Conservation (phyloP, 2,113 vertebrate species). For the Tricholaema leucomelas region DNA sequence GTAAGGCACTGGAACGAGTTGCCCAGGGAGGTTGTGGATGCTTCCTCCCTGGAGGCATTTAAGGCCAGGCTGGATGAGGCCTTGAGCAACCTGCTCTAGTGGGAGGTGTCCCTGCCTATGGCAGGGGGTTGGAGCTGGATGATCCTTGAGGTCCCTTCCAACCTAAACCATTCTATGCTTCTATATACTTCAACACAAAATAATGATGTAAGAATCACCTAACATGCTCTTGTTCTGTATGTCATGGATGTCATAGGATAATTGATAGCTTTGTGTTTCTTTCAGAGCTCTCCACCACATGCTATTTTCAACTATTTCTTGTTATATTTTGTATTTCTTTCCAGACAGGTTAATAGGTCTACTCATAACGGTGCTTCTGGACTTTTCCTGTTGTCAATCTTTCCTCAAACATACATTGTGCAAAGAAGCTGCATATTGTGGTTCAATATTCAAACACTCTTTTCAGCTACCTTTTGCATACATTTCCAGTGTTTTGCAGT, state of each 20-base stretch:
- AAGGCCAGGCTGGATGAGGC: too few relatives aligned
- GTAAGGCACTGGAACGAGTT: too few relatives aligned
- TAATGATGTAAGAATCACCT: background rate
- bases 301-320: background rate
- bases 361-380: background rate
- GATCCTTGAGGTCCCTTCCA: too few relatives aligned
- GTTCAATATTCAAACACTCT: background rate
- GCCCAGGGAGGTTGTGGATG: too few relatives aligned
- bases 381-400: background rate
- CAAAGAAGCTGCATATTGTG: background rate
- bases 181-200: background rate
- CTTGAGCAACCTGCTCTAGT: too few relatives aligned
- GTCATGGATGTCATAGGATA: rapidly evolving
- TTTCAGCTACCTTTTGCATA: background rate
- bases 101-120: too few relatives aligned
- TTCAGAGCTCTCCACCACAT: background rate
- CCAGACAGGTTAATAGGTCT: background rate
- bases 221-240: background rate
- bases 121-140: too few relatives aligned
- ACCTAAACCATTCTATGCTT: too few relatives aligned
- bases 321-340: background rate
- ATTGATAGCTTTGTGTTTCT: background rate
- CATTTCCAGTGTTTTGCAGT: background rate
- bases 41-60: too few relatives aligned
- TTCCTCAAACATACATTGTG: background rate